phyloP scores from a whole-genome alignment of 2,888 invertebrate species.

The Cyclophora punctaria region DNA sequence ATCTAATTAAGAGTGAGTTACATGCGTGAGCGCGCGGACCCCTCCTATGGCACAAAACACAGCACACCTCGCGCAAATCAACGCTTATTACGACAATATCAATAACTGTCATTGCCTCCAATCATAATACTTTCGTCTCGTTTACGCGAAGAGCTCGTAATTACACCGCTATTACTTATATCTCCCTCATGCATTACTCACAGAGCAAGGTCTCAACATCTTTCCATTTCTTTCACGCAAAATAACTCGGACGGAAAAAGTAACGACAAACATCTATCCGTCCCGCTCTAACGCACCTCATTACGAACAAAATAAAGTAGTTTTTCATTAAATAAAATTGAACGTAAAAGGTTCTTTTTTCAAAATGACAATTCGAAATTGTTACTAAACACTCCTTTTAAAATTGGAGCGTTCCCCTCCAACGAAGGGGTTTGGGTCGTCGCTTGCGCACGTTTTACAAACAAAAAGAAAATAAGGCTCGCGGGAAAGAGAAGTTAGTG shows the following conservation, averaged over 20 bases:
- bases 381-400: conserved; percentile 39
- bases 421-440: conserved; percentile 46
- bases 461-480: conserved; percentile 63
- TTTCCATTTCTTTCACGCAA: conserved; percentile 61
- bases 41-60: conserved; percentile 37
- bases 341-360: conserved; percentile 42
- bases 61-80: conserved; percentile 43
- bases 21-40: conserved; percentile 40
- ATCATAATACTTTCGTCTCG: conserved; percentile 68
- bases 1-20: conserved; percentile 45
- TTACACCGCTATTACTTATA: conserved; percentile 61
- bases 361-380: conserved; percentile 49
- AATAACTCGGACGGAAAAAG: conserved; percentile 37
- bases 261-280: conserved; percentile 23
- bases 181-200: conserved; percentile 68
- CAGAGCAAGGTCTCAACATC: conserved; percentile 41
- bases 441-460: conserved; percentile 50
- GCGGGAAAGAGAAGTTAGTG: conserved; percentile 69
- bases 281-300: conserved; percentile 42
- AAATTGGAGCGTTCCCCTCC: conserved; percentile 50
- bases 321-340: conserved; percentile 27
- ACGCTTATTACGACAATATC: conserved; percentile 61
- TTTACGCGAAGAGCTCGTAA: conserved; percentile 63
- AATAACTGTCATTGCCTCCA: conserved; percentile 68
- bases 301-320: conserved; percentile 40